Evolutionary conservation across 2,113 vertebrate genomes (phyloP).

Genomic region (Planiliza haematocheilus): DNA sequence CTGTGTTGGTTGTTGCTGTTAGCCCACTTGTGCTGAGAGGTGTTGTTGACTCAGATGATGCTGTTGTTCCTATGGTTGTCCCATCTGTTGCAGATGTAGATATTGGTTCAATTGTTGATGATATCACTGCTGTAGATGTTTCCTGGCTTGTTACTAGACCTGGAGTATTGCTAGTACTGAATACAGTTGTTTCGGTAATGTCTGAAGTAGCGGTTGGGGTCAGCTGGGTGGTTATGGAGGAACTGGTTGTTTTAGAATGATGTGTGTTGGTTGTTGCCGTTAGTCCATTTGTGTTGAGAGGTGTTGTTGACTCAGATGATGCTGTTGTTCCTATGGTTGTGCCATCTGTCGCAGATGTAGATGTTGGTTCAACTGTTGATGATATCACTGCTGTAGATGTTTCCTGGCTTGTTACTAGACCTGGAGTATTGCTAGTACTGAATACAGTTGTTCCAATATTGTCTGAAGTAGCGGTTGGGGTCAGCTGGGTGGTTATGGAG

Average conservation of each 20-base stretch:
- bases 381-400: no score
- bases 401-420: no score
- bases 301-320: no score
- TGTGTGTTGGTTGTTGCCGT: not conserved
- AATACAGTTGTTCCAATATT: no score
- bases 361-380: no score
- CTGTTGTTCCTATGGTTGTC: no score
- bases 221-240: not conserved
- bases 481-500: no score
- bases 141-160: not conserved
- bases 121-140: not conserved
- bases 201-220: fast-evolving
- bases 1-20: no score
- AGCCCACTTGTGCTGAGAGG: not conserved
- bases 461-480: no score
- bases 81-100: not conserved
- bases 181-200: not conserved
- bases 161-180: not conserved
- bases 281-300: not conserved
- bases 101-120: not conserved
- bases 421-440: no score
- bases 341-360: no score
- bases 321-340: no score
- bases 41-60: not conserved
- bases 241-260: not conserved